Base-by-base conservation (phyloP, 2,797 vertebrate species). In the Cirrhinus molitorella region DNA sequence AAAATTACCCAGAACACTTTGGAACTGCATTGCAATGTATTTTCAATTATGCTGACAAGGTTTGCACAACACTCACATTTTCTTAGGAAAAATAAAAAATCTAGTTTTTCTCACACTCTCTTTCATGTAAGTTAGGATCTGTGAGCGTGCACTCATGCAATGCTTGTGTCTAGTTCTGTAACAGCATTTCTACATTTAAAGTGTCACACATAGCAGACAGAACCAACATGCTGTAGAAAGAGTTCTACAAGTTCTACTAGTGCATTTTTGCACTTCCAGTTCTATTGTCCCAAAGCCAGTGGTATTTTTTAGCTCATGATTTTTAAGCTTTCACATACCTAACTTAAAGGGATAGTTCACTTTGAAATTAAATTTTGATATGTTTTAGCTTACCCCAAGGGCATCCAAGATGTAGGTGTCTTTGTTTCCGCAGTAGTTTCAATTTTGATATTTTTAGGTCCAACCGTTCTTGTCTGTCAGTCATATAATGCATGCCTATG, bases 131-230 rank as follows among this genome's bases (percentile, higher is more conserved):
- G 23, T 43, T 12, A 76, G 34, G n/a, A 74, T 40, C 31, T 3
- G 49, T 55, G 31, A 74, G 51, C 8, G 4, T n/a, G 13, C n/a
- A 55, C 31, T 74, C n/a, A 55, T 23, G 72, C 25, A 31, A 47
- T 51, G 51, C 34, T 74, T 21, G 34, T 74, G 72, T 74, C 53
- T 53, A n/a, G 19, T 49, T 74, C 31, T 37, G 71, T 19, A 74
- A 74, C 71, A 74, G 12, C 73, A 43, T 76, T 76, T 59, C 14
- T 76, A 55, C n/a, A 75, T 59, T 75, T 59, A 19, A 25, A 45
- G 73, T 25, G 53, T 59, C 34, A 59, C 73, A 59, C 34, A 76
- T 28, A 34, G 71, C 6, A 40, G 34, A 75, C 37, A 23, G n/a
- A 76, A 43, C 34, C 25, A 13, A 73, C 72, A 57, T 25, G 53